phyloP scores from a whole-genome alignment of 2,888 invertebrate genomes.

The Conistra vaccinii region DNA sequence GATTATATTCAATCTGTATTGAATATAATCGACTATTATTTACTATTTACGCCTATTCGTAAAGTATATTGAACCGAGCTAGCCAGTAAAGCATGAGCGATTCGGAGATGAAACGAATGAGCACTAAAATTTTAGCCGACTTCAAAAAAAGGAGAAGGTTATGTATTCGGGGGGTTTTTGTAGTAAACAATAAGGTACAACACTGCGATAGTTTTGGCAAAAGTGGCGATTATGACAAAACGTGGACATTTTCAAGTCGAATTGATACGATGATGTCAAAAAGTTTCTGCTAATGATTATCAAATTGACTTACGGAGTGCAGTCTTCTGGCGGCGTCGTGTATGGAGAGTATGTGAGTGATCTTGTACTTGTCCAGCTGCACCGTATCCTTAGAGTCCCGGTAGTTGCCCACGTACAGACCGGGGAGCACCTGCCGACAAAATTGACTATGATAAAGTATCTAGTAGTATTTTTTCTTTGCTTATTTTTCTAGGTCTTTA shows the following conservation, averaged over 20 bases:
- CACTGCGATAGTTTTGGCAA: not conserved
- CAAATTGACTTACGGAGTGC: constrained; percentile 93
- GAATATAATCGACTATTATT: too few relatives aligned
- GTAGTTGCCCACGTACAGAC: constrained; percentile 98
- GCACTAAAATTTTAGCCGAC: not conserved
- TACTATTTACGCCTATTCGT: too few relatives aligned
- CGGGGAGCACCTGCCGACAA: constrained; percentile 95
- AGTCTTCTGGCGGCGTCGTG: constrained; percentile 98
- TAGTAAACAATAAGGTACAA: not conserved
- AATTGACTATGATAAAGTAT: not conserved
- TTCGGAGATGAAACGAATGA: not conserved
- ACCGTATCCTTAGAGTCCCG: constrained; percentile 98
- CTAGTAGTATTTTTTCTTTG: too few relatives aligned
- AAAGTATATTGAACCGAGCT: not conserved
- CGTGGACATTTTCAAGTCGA: too few relatives aligned
- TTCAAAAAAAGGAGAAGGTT: not conserved
- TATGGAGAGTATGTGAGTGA: constrained; percentile 98
- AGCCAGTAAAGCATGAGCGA: not conserved
- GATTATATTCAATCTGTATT: too few relatives aligned
- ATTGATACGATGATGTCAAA: not conserved
- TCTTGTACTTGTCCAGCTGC: constrained; percentile 96
- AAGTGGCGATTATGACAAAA: not conserved
- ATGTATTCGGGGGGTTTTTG: not conserved
- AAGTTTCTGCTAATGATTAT: not conserved
- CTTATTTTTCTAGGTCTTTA: too few relatives aligned